Conservation (phyloP, 2,888 invertebrate species). For the Trilocha varians region DNA sequence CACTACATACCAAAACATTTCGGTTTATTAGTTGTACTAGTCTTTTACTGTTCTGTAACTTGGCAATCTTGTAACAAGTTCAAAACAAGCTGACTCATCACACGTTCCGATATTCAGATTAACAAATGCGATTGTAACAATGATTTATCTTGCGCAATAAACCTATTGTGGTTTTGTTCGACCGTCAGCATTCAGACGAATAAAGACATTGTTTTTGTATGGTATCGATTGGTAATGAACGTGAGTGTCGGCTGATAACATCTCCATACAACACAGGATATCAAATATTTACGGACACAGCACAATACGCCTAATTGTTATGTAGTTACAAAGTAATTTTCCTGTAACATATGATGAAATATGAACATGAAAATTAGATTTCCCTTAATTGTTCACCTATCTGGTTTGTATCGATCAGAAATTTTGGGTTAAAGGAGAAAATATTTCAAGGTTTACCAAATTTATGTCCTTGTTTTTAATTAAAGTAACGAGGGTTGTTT, state of each 20-base stretch:
- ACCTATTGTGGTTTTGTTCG: slow-evolving; percentile 30
- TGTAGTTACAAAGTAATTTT: background rate
- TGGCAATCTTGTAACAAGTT: slow-evolving; percentile 6
- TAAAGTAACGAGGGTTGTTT: background rate
- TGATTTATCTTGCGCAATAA: slow-evolving; percentile 52
- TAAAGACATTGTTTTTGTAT: slow-evolving; percentile 34
- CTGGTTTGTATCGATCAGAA: slow-evolving; percentile 8
- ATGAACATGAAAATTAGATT: background rate
- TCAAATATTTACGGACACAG: background rate
- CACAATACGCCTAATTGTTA: background rate
- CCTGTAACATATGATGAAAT: background rate
- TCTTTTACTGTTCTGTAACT: background rate
- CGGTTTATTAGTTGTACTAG: background rate
- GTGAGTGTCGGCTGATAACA: background rate
- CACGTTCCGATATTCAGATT: slow-evolving; percentile 39
- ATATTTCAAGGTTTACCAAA: background rate
- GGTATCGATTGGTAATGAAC: slow-evolving; percentile 12
- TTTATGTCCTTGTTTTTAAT: background rate
- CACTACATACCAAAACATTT: slow-evolving; percentile 17
- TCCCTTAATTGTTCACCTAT: background rate
- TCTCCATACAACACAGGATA: background rate
- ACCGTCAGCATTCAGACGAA: slow-evolving; percentile 31
- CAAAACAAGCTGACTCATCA: slow-evolving; percentile 37
- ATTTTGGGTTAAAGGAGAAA: slow-evolving; percentile 7
- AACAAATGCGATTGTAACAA: slow-evolving; percentile 46